Evolutionary conservation across 2,888 invertebrate species (phyloP).

Genomic region (Lasioglossum pauxillum): DNA sequence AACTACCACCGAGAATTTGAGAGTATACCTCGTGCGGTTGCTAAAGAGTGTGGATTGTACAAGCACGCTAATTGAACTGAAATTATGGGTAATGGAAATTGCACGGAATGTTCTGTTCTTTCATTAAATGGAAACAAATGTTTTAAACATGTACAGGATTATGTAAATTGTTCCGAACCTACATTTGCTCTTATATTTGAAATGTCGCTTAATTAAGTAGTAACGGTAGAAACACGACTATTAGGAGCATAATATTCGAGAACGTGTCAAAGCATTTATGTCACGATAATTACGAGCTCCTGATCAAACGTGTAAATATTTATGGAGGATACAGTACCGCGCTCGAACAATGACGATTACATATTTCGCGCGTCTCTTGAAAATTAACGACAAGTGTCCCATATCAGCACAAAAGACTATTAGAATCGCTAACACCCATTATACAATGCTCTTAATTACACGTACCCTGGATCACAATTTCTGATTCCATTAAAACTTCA

Average conservation of each 20-base stretch:
- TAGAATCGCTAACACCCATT: not conserved
- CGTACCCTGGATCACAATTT: not conserved
- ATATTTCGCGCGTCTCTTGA: not conserved
- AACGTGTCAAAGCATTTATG: not conserved
- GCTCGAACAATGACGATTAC: not conserved
- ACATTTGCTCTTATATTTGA: not conserved
- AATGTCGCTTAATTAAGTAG: not conserved
- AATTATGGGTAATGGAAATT: not conserved
- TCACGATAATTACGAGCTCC: not conserved
- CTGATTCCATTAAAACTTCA: not conserved
- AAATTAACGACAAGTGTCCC: not conserved
- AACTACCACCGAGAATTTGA: not conserved
- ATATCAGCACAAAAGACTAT: not conserved
- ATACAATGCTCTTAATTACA: not conserved
- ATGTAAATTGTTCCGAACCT: not conserved
- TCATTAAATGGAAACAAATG: not conserved
- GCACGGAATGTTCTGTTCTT: not conserved
- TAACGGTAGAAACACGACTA: not conserved
- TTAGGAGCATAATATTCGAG: not conserved
- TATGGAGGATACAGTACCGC: not conserved
- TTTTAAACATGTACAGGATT: not conserved
- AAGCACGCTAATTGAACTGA: not conserved
- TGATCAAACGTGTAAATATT: not conserved
- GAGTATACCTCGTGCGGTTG: not conserved
- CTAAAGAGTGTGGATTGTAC: not conserved